Evolutionary conservation across 2,888 invertebrate genomes (phyloP), one percentile per base, ranked within the genome.

Genomic region (Fissipunctia ypsillon): DNA sequence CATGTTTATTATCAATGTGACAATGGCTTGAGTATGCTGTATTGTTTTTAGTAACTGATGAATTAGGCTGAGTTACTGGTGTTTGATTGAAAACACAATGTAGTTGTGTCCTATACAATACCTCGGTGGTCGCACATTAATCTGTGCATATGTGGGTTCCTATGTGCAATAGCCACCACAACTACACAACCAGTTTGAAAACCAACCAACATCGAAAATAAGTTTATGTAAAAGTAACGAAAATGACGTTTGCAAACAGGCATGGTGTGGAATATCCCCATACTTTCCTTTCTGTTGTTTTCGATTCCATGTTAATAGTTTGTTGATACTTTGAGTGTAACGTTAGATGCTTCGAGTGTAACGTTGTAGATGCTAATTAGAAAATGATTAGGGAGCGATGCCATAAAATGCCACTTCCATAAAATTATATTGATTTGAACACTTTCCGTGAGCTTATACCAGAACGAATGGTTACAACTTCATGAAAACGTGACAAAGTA

Each of bases 371-470:
- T n/a, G n/a, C n/a, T n/a, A 68, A 19, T 41, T 52, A 31, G 4
- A 59, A 22, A 57, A 57, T 73, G 80, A 61, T 63, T 28, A 50
- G 0, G 28, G 25, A 45, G 9, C 16, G 57, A 73, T 64, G 59
- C 31, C 16, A 1, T 50, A 0, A 0, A 70, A 38, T 50, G 10
- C 31, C 5, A 73, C n/a, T 50, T 61, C 54, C 66, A 56, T 61
- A 54, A 63, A 63, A 43, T 60, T 22, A 22, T 75, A 68, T 66
- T 45, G 61, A 74, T 75, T 50, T 10, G 22, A 38, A 57, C 25
- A 45, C 14, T 48, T 35, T 64, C 31, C 22, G 19, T 22, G 25
- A 45, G 14, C 25, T 3, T 41, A 41, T 4, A 43, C 16, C 6
- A 31, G 38, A 74, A 61, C 67, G 5, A 61, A 75, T 43, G n/a